phyloP scores from a whole-genome alignment of 2,888 invertebrate species.

The Ennomos fuscantarius region DNA sequence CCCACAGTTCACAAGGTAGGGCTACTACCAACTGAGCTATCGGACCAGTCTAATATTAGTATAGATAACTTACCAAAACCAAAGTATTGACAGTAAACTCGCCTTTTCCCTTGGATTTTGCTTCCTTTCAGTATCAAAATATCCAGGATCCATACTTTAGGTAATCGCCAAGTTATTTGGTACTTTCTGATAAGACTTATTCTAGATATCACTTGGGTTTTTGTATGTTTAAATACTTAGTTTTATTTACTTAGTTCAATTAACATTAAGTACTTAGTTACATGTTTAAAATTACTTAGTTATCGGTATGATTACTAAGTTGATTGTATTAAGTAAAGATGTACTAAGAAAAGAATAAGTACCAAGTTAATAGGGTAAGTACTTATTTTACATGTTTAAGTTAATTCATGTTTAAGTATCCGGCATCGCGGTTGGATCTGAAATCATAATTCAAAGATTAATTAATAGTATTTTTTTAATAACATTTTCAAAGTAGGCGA shows the following conservation, averaged over 20 bases:
- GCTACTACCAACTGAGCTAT: too few relatives aligned
- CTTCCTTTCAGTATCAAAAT: slow-evolving; percentile 77
- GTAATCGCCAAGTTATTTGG: slow-evolving; percentile 19
- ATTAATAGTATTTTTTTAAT: too few relatives aligned
- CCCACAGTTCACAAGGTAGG: too few relatives aligned
- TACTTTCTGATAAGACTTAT: slow-evolving; percentile 18
- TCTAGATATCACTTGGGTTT: slow-evolving; percentile 14
- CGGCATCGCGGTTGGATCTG: slow-evolving; percentile 11
- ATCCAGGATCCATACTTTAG: slow-evolving; percentile 78
- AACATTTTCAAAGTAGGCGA: slow-evolving; percentile 18
- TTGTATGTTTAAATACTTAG: slow-evolving; percentile 19
- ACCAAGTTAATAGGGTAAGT: too few relatives aligned
- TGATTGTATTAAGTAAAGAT: too few relatives aligned
- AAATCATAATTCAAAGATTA: slow-evolving; percentile 10
- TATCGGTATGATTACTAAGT: too few relatives aligned
- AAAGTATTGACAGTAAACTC: slow-evolving; percentile 85
- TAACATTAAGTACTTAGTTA: too few relatives aligned
- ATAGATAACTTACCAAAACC: slow-evolving; percentile 32
- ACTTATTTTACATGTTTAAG: not conserved
- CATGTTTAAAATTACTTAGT: too few relatives aligned
- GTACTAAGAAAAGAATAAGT: too few relatives aligned
- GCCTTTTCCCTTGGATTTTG: slow-evolving; percentile 88
- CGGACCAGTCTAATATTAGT: too few relatives aligned
- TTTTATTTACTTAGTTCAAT: not conserved
- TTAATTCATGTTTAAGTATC: slow-evolving; percentile 13